phyloP scores from a whole-genome alignment of 53 echinoderm and acorn worm species.

The Echinarachnius parma region DNA sequence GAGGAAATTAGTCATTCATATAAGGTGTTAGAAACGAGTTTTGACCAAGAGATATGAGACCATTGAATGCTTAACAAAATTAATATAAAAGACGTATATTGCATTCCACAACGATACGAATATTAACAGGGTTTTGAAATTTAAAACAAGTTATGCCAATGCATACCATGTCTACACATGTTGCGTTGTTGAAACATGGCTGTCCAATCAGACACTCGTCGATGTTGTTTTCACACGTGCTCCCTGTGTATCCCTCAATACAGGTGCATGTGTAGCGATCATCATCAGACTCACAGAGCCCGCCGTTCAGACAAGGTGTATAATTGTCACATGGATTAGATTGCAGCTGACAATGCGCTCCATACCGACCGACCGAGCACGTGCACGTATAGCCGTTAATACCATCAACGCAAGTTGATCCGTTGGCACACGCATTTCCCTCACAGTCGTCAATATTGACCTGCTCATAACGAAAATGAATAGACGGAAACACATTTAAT shows the following conservation, averaged over 20 bases:
- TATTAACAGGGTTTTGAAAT: too few relatives aligned
- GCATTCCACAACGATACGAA: too few relatives aligned
- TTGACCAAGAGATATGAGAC: too few relatives aligned
- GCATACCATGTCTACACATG: slow-evolving; percentile 29
- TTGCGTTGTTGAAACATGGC: not conserved
- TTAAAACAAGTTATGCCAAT: too few relatives aligned
- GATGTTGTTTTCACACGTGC: slow-evolving; percentile 2
- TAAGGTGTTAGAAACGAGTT: too few relatives aligned
- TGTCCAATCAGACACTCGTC: slow-evolving; percentile 15
- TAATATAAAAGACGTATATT: too few relatives aligned
- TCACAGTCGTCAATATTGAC: slow-evolving; percentile 20
- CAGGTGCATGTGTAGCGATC: slow-evolving; percentile 7
- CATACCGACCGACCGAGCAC: not conserved
- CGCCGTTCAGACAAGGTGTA: slow-evolving; percentile 20
- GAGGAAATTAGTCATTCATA: too few relatives aligned
- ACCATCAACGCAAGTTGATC: slow-evolving; percentile 6
- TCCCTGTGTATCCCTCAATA: slow-evolving; percentile 3
- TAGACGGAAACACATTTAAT: too few relatives aligned
- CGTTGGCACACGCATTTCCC: not conserved
- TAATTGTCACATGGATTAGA: slow-evolving; percentile 5
- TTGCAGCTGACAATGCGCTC: not conserved
- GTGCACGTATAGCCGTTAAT: slow-evolving; percentile 3
- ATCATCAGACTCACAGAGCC: not conserved
- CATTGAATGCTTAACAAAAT: too few relatives aligned
- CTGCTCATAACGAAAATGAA: too few relatives aligned